A percentile compares a stretch with the other conserved stretches of the same genome.
Conservation (phyloP, 2,113 vertebrate genomes). For the Phasianus colchicus region DNA sequence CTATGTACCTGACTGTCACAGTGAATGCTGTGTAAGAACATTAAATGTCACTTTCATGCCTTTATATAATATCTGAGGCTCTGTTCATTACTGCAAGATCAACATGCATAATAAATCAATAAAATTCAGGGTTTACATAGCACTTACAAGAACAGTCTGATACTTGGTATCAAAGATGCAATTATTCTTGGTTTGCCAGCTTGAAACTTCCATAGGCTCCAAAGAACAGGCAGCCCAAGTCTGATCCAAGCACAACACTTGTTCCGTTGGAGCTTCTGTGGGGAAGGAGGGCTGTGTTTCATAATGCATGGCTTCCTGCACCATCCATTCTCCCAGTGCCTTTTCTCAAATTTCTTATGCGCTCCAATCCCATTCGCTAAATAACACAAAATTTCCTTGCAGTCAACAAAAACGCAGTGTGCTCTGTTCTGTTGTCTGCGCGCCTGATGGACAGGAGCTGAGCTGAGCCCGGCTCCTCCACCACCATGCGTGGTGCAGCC, state of each 20-base stretch:
- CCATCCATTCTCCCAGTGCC: fast-evolving
- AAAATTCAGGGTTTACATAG: not conserved
- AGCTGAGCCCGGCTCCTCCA: not conserved
- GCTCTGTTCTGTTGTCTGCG: fast-evolving
- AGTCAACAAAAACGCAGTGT: not conserved
- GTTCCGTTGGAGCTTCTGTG: fast-evolving
- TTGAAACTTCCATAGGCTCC: not conserved
- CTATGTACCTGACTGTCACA: fast-evolving
- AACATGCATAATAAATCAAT: not conserved
- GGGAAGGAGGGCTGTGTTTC: not conserved
- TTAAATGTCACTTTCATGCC: not conserved
- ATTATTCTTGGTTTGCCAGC: not conserved
- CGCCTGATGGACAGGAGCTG: fast-evolving
- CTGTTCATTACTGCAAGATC: not conserved
- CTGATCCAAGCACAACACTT: fast-evolving
- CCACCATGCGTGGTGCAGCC: fast-evolving
- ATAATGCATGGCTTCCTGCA: fast-evolving
- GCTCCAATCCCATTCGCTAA: too few relatives aligned
- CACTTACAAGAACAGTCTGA: not conserved
- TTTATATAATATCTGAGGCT: not conserved
- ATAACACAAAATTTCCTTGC: not conserved
- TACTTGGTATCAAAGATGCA: fast-evolving
- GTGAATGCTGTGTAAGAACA: not conserved
- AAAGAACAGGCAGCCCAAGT: not conserved
- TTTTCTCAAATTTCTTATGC: not conserved